A percentile compares a stretch with the other conserved stretches of the same genome.
Evolutionary conservation across 2,888 invertebrate species (phyloP).

Genomic region (Chesias legatella): DNA sequence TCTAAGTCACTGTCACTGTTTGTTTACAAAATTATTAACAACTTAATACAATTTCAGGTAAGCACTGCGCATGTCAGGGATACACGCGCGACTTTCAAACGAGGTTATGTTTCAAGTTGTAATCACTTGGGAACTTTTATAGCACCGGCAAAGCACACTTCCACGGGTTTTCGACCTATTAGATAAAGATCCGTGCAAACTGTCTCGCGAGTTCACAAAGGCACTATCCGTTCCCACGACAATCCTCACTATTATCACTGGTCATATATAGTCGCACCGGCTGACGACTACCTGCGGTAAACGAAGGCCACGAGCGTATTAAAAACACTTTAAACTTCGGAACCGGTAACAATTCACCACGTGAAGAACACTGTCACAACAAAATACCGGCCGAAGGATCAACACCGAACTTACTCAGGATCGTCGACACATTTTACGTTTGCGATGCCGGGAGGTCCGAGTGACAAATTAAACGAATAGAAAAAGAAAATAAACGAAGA

Average conservation of each 20-base stretch:
- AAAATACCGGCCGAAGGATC: constrained; percentile 54
- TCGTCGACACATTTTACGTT: constrained; percentile 57
- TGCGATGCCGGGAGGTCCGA: constrained; percentile 53
- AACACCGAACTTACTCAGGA: constrained; percentile 58
- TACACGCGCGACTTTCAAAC: constrained; percentile 72
- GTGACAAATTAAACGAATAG: constrained; percentile 77
- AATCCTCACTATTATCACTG: constrained; percentile 46
- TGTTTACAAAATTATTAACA: constrained; percentile 74
- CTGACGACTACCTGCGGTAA: constrained; percentile 65
- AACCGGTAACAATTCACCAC: constrained; percentile 75
- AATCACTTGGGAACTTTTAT: constrained; percentile 54
- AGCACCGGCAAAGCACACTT: constrained; percentile 51
- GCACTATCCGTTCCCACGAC: constrained; percentile 45
- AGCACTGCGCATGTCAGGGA: constrained; percentile 72
- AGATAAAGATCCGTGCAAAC: constrained; percentile 50
- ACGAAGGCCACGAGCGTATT: constrained; percentile 70
- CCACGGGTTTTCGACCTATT: constrained; percentile 55
- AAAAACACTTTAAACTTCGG: constrained; percentile 76
- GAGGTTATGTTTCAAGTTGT: constrained; percentile 73
- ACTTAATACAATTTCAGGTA: constrained; percentile 69
- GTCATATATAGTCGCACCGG: constrained; percentile 57
- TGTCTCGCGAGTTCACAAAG: constrained; percentile 41
- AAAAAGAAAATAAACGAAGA: constrained; percentile 80
- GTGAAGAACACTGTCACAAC: constrained; percentile 77
- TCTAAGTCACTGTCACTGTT: constrained; percentile 59